Percentiles rank a stretch among this genome's conserved stretches.
These are phyloP conservation scores for Cephus rjabovi DNA, from an alignment of 2,888 invertebrate species.

Conservation along the genomic window DNA sequence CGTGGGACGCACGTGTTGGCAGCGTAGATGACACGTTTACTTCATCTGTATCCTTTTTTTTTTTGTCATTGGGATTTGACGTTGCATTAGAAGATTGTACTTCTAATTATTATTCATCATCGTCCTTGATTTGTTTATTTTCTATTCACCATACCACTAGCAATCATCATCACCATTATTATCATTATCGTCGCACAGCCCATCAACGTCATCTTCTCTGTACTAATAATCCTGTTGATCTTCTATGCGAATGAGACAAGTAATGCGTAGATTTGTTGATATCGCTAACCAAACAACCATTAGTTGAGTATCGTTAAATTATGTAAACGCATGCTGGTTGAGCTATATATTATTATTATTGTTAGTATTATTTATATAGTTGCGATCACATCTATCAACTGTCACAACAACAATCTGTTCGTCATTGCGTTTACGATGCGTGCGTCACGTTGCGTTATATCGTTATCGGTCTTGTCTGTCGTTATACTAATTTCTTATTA, in stretches of 20 bases:
- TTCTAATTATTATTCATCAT: not conserved
- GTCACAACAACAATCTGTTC: too few relatives aligned
- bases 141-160: constrained; percentile 11
- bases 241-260: constrained; percentile 44
- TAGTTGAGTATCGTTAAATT: constrained; percentile 52
- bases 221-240: constrained; percentile 16
- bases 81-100: too few relatives aligned
- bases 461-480: too few relatives aligned
- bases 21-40: not conserved
- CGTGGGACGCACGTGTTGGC: constrained; percentile 9
- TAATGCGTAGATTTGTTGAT: constrained; percentile 45
- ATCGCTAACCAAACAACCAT: constrained; percentile 39
- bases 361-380: too few relatives aligned
- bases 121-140: constrained; percentile 18
- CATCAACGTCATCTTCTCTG: constrained; percentile 6
- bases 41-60: not conserved
- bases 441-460: too few relatives aligned
- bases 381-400: too few relatives aligned
- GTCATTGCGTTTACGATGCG: too few relatives aligned
- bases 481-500: too few relatives aligned
- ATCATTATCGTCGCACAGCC: too few relatives aligned
- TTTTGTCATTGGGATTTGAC: not conserved
- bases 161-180: constrained; percentile 12
- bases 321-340: constrained; percentile 61
- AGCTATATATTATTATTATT: constrained; percentile 17